Evolutionary conservation across 2,888 invertebrate genomes (phyloP), one percentile per base, ranked within the genome.

Genomic region (Listrodromus nycthemerus): DNA sequence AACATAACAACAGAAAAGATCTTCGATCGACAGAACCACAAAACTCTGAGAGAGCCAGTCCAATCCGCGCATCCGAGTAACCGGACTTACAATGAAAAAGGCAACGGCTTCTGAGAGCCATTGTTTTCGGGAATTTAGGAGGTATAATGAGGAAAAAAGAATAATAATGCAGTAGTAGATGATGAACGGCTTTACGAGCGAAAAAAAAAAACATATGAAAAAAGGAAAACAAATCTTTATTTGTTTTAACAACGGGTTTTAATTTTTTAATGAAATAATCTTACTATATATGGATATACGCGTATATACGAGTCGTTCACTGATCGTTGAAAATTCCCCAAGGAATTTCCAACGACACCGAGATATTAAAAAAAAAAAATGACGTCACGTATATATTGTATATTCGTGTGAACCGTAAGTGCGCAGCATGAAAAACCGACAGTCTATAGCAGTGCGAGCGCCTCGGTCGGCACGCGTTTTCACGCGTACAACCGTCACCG

Each of bases 191-290:
- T 83, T 81, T 77, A 85, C 76, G 86, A 83, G 82, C 77, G 82
- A 82, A 80, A 81, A 85, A 73, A 77, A 69, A 52, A 61, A 84
- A 65, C 6, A n/a, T 37, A 37, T 37, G 37, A 84, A 85, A 84
- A 84, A 91, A 90, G 2, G 33, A 89, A 89, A 90, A 92, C 89
- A 91, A 90, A 71, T 69, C 88, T 89, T 92, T 91, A 90, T 88
- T 91, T 92, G 87, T 90, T 89, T 92, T 92, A 92, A 87, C 91
- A 93, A 92, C 92, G 91, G 93, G 91, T 93, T 93, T 93, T 93
- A 92, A 93, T 93, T 93, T 93, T 93, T 93, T 93, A 93, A 93
- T 93, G 93, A 93, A 93, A 93, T 93, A 93, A 93, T 93, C 93
- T 93, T 91, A 90, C 93, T 92, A 91, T 91, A 75, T 84, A 81